Percentiles rank a stretch among this genome's conserved stretches.
Conservation (phyloP, 2,888 invertebrate genomes). For the Ornithoptera priamus region DNA sequence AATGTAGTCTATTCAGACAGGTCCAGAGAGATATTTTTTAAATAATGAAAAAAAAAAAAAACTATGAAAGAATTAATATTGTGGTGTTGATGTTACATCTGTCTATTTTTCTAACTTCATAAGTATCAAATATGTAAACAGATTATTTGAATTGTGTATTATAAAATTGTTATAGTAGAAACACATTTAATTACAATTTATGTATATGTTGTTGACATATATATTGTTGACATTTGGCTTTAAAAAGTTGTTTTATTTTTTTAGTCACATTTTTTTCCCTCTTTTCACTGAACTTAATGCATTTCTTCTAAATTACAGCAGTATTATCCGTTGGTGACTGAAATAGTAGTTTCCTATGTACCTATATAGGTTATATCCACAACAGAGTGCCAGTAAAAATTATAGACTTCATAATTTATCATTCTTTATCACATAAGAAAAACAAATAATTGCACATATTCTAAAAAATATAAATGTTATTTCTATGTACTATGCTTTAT, state of each 20-base stretch:
- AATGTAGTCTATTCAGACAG: conserved; percentile 38
- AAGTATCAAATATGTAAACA: conserved; percentile 43
- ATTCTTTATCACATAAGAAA: no score
- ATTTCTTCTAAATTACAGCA: background rate
- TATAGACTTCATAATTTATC: no score
- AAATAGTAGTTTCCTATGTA: no score
- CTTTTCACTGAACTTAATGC: background rate
- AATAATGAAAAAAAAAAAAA: conserved; percentile 31
- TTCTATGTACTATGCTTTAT: no score
- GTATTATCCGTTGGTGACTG: no score
- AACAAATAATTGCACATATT: no score
- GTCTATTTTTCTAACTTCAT: conserved; percentile 71
- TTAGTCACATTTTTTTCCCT: background rate
- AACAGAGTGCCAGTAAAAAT: no score
- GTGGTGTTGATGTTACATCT: conserved; percentile 61
- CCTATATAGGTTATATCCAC: no score
- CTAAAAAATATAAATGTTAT: no score
- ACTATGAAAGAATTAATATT: conserved; percentile 39
- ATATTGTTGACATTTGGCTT: conserved; percentile 78
- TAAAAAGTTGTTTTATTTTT: conserved; percentile 58
- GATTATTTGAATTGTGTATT: conserved; percentile 44
- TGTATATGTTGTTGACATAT: conserved; percentile 45
- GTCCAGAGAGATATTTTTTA: conserved; percentile 49
- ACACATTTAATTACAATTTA: conserved; percentile 59
- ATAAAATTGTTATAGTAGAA: conserved; percentile 62